phyloP scores from a whole-genome alignment of 2,797 vertebrate genomes.

The Silurus aristotelis region DNA sequence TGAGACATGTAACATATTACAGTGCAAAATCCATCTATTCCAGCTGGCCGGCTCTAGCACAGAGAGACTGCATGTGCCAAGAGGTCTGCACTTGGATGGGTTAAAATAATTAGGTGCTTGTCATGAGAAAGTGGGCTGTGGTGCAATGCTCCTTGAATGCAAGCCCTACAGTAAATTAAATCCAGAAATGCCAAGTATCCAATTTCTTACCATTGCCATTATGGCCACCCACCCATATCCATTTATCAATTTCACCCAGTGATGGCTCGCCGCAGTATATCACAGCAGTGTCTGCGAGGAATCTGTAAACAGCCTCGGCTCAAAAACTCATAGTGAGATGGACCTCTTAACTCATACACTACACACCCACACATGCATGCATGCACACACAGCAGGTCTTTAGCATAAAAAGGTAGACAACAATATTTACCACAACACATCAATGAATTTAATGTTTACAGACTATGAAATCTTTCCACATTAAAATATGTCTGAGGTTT shows the following conservation, averaged over 20 bases:
- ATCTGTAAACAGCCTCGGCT: conserved; percentile 55
- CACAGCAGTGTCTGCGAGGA: conserved; percentile 49
- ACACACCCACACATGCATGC: not conserved
- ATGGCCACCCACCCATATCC: conserved; percentile 56
- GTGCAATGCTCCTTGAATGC: conserved; percentile 43
- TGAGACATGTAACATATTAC: not conserved
- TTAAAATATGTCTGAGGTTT: conserved; percentile 15
- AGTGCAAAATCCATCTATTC: conserved; percentile 28
- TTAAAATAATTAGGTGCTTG: conserved; percentile 57
- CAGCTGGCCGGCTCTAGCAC: conserved; percentile 17
- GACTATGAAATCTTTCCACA: conserved; percentile 21
- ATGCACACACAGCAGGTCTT: not conserved
- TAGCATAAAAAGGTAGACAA: not conserved
- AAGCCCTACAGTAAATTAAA: conserved; percentile 58
- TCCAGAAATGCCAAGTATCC: conserved; percentile 59
- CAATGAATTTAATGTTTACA: conserved; percentile 6
- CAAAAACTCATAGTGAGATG: conserved; percentile 38
- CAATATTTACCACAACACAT: conserved; percentile 18
- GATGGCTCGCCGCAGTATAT: conserved; percentile 52
- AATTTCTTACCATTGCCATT: conserved; percentile 58
- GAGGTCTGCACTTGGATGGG: conserved; percentile 53
- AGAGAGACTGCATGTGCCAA: conserved; percentile 14
- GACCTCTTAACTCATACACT: not conserved
- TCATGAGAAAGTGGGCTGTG: conserved; percentile 48
- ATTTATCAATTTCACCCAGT: conserved; percentile 58